Evolutionary conservation across 2,113 vertebrate genomes (phyloP), one percentile per base, ranked within the genome.

Genomic region (Hemibagrus wyckioides): DNA sequence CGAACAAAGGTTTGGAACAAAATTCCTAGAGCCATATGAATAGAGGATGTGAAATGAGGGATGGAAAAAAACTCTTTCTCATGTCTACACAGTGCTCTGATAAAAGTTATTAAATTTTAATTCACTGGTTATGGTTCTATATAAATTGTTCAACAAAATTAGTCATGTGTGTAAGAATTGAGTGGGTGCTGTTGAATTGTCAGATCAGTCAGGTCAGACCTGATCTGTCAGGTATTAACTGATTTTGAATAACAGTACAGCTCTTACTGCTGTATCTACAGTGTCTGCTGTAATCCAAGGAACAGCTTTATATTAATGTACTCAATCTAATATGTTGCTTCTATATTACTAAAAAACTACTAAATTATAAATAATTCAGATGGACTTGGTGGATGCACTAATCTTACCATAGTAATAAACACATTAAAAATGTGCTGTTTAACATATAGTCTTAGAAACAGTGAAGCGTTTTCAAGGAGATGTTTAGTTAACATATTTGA

Each of bases 401-500:
- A 41, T 41, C 3, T 23, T 36, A 28, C 17, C 69, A 19, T 23
- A 41, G 39, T 71, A 71, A 71, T 39, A 71, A 71, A 69, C 14
- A 59, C 0, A 23, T 59, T 54, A 15, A 36, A 69, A 21, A 17
- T 30, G 28, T 30, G 17, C 39, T 10, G 41, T 82, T 61, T 36
- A 57, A 81, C 7, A n/a, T 63, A 4, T 6, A 59, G 28, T 19
- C 13, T 17, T 44, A 63, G 14, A 61, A 82, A 44, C 61, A 1
- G 65, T 67, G 65, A 36, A 14, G 30, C 4, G 0, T 67, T 71
- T 9, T 57, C 6, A 30, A 36, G 50, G 19, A 14, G 30, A 39
- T 77, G 76, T 41, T 81, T 91, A 48, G 41, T 25, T 44, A 23
- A 75, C 21, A 75, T 13, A 14, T 75, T 8, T 73, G 69, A 69